These are phyloP conservation scores for Echinometra lucunter DNA, from an alignment of 53 echinoderm and acorn worm species.

Conservation along the genomic window DNA sequence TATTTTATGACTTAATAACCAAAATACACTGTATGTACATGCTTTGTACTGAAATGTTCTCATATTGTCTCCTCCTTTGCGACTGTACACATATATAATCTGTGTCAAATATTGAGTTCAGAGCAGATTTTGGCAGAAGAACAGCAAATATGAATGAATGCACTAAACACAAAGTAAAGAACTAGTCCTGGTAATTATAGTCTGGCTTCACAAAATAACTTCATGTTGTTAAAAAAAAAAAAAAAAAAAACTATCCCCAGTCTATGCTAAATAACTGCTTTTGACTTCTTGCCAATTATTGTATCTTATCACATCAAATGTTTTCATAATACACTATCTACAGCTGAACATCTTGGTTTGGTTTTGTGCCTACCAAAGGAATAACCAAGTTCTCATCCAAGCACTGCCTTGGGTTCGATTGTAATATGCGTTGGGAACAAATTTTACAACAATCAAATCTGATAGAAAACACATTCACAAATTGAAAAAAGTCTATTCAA, in stretches of 20 bases:
- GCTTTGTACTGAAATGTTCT: neutral
- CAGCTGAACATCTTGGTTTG: no score
- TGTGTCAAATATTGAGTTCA: neutral
- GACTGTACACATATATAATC: neutral
- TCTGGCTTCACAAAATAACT: neutral
- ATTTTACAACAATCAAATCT: constrained; percentile 25
- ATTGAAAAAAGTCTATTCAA: neutral
- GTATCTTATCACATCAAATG: neutral
- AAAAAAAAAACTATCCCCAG: neutral
- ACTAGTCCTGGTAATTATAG: no score
- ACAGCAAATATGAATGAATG: neutral
- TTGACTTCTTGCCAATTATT: neutral
- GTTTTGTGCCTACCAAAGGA: neutral
- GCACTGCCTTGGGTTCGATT: neutral
- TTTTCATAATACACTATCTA: neutral
- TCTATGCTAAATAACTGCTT: neutral
- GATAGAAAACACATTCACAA: constrained; percentile 39
- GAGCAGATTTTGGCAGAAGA: neutral
- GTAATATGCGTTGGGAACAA: neutral
- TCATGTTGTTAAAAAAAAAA: neutral
- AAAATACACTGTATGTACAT: neutral
- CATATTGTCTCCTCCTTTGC: neutral
- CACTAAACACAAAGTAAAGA: no score
- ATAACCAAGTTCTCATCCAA: neutral
- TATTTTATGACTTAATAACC: no score